These are phyloP conservation scores for Achatina immaculata DNA, from an alignment of 1,140 invertebrate genomes.

Conservation along the genomic window DNA sequence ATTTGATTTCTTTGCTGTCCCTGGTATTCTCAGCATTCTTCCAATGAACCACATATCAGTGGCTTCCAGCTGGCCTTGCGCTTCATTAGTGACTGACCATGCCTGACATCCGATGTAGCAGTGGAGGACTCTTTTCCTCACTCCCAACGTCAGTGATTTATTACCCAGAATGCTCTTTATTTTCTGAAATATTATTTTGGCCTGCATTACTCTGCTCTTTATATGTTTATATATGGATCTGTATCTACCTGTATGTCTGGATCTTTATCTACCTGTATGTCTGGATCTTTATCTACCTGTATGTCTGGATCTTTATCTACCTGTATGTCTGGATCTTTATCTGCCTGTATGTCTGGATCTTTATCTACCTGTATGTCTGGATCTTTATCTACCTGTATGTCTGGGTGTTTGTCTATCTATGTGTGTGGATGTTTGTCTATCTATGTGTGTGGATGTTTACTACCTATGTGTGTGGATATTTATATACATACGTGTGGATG, in stretches of 20 bases:
- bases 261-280: conserved; percentile 9
- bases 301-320: background rate
- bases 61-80: too few species aligned
- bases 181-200: too few species aligned
- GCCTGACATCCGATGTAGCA: too few species aligned
- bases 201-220: background rate
- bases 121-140: too few species aligned
- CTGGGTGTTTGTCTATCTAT: background rate
- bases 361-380: background rate
- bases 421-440: background rate
- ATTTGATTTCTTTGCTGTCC: too few species aligned
- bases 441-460: background rate
- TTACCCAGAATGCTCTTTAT: too few species aligned
- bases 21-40: too few species aligned
- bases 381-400: background rate
- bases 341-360: background rate
- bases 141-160: too few species aligned
- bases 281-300: background rate
- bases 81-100: too few species aligned
- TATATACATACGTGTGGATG: background rate
- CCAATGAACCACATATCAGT: too few species aligned
- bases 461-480: background rate
- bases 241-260: conserved; percentile 4
- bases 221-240: conserved; percentile 11
- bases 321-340: background rate